A percentile compares a stretch with the other conserved stretches of the same genome.
These are phyloP conservation scores for Lordiphosa andalusiaca DNA, from an alignment of 2,888 invertebrate species.

Conservation along the genomic window DNA sequence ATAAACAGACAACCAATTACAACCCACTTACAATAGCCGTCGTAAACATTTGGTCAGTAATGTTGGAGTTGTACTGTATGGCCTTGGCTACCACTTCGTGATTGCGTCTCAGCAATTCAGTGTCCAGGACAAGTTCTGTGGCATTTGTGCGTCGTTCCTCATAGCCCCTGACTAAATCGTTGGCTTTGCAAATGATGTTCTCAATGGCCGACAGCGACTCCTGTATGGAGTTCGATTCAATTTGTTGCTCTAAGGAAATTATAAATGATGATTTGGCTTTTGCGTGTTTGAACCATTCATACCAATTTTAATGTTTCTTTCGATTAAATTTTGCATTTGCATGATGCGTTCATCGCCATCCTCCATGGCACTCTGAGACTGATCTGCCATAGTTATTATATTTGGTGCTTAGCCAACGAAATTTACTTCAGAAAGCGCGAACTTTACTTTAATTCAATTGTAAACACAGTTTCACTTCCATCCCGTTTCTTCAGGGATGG, in stretches of 20 bases:
- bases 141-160: conserved; percentile 76
- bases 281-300: background rate
- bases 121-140: conserved; percentile 78
- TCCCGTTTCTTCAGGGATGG: background rate
- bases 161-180: conserved; percentile 62
- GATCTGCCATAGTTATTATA: background rate
- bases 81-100: conserved; percentile 76
- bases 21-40: conserved; percentile 69
- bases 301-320: conserved; percentile 34
- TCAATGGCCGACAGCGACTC: conserved; percentile 59
- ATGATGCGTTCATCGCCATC: conserved; percentile 10
- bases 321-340: conserved; percentile 27
- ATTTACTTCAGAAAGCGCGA: no score
- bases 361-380: background rate
- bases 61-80: conserved; percentile 67
- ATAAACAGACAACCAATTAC: background rate
- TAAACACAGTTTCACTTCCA: background rate
- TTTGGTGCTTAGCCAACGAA: no score
- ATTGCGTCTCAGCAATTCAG: conserved; percentile 77
- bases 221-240: conserved; percentile 35
- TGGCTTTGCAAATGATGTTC: conserved; percentile 63
- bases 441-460: no score
- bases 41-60: conserved; percentile 73
- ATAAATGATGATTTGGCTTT: no score
- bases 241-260: conserved; percentile 38